Percentiles rank a stretch among this genome's conserved stretches.
Evolutionary conservation across 92 coral and sea anemone genomes (phyloP).

Genomic region (Desmophyllum pertusum): DNA sequence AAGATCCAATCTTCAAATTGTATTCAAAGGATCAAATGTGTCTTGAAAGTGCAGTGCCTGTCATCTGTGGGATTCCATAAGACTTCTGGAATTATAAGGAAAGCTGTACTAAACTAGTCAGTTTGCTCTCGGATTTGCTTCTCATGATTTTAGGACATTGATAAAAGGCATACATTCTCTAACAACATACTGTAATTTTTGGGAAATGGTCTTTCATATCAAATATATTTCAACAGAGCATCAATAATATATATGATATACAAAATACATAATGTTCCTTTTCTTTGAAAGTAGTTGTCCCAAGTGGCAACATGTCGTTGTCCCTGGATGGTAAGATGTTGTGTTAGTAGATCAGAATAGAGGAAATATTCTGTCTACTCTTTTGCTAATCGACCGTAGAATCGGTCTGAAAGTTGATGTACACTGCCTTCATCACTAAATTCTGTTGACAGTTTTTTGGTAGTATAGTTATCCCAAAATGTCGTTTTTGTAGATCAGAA

Average conservation of each 20-base stretch:
- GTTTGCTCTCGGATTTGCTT: too few species aligned
- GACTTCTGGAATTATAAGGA: background rate
- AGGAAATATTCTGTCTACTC: background rate
- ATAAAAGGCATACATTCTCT: too few species aligned
- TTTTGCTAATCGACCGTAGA: background rate
- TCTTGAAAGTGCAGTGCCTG: background rate
- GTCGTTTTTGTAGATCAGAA: too few species aligned
- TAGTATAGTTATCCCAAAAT: too few species aligned
- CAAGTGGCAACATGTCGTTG: background rate
- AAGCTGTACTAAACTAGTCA: background rate
- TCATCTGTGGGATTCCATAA: background rate
- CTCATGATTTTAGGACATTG: too few species aligned
- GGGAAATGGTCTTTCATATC: too few species aligned
- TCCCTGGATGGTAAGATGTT: background rate
- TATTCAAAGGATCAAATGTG: background rate
- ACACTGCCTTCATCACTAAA: too few species aligned
- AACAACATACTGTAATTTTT: too few species aligned
- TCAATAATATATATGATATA: background rate
- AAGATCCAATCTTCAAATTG: background rate
- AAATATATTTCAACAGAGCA: too few species aligned
- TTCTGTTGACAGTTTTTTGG: too few species aligned
- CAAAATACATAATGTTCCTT: background rate
- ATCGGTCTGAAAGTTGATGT: too few species aligned
- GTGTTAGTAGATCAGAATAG: background rate
- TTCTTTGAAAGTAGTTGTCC: background rate